Evolutionary conservation across 92 coral and sea anemone species (phyloP).

Genomic region (Porites lobata): DNA sequence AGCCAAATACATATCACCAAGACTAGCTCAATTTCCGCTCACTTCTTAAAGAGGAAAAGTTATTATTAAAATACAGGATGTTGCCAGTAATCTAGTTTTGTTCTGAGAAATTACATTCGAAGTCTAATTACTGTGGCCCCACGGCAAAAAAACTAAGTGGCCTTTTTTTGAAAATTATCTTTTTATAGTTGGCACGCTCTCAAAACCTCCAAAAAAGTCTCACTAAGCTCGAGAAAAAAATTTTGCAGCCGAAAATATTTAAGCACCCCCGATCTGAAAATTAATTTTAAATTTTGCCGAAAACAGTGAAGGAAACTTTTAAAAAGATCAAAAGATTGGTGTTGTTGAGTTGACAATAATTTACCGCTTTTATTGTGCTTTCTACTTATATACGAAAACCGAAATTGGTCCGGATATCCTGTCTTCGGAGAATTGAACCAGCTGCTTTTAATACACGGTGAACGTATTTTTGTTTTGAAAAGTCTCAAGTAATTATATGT

Average conservation of each 20-base stretch:
- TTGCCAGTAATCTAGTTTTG: constrained; percentile 84
- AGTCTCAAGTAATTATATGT: constrained; percentile 95
- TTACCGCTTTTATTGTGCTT: constrained; percentile 72
- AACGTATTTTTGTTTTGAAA: constrained; percentile 92
- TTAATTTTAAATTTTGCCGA: constrained; percentile 34
- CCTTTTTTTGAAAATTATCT: constrained; percentile 2
- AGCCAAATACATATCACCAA: constrained; percentile 79
- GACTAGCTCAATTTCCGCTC: constrained; percentile 80
- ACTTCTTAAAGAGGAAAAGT: constrained; percentile 58
- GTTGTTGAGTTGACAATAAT: constrained; percentile 57
- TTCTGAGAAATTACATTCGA: constrained; percentile 76
- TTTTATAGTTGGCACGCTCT: constrained; percentile 8
- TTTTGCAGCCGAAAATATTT: constrained; percentile 21
- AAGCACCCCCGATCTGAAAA: constrained; percentile 9
- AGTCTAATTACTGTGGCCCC: constrained; percentile 78
- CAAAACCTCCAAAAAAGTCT: neutral
- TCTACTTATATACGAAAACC: constrained; percentile 81
- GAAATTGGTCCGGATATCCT: constrained; percentile 88
- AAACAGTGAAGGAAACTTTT: constrained; percentile 54
- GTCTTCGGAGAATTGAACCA: constrained; percentile 72
- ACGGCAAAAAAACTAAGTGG: constrained; percentile 62
- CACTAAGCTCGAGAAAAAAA: neutral
- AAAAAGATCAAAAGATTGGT: constrained; percentile 78
- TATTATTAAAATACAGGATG: constrained; percentile 89
- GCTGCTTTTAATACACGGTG: constrained; percentile 83